A percentile compares a stretch with the other conserved stretches of the same genome.
phyloP scores from a whole-genome alignment of 2,797 vertebrate species.

The Siniperca undulata region DNA sequence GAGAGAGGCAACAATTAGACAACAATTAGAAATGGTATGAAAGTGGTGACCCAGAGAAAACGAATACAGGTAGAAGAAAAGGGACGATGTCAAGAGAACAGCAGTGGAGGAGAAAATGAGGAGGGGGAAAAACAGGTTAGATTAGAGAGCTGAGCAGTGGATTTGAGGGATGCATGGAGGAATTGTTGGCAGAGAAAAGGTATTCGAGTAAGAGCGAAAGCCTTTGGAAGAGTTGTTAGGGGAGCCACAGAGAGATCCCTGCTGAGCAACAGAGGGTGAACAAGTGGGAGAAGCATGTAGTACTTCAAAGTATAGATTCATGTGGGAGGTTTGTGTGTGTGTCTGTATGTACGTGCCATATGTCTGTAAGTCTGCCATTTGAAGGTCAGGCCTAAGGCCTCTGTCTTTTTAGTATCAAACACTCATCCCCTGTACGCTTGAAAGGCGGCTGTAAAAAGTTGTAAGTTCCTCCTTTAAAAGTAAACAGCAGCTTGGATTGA shows the following conservation, averaged over 20 bases:
- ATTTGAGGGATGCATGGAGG: constrained; percentile 16
- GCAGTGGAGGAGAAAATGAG: constrained; percentile 5
- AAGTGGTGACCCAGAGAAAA: constrained; percentile 17
- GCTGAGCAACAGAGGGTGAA: constrained; percentile 40
- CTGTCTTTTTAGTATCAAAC: constrained; percentile 9
- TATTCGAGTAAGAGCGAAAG: constrained; percentile 33
- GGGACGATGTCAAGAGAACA: not conserved
- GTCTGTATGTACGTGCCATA: constrained; percentile 16
- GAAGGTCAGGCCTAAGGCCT: constrained; percentile 10
- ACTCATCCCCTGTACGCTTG: not conserved
- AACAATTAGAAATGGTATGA: not conserved
- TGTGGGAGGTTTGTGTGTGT: constrained; percentile 28
- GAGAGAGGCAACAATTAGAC: not conserved
- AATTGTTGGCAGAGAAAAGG: constrained; percentile 38
- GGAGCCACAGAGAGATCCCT: constrained; percentile 49
- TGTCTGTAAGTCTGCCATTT: constrained; percentile 30
- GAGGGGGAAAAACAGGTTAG: constrained; percentile 12
- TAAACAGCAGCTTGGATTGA: not conserved
- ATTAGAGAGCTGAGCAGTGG: constrained; percentile 29
- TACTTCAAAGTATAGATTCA: constrained; percentile 63
- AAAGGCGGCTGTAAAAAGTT: not conserved
- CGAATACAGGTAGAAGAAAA: not conserved
- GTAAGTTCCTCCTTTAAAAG: not conserved
- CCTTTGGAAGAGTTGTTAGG: constrained; percentile 48
- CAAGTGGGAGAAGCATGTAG: constrained; percentile 57